phyloP scores from a whole-genome alignment of 1,140 invertebrate species.

The Rhagoletis zephyria region DNA sequence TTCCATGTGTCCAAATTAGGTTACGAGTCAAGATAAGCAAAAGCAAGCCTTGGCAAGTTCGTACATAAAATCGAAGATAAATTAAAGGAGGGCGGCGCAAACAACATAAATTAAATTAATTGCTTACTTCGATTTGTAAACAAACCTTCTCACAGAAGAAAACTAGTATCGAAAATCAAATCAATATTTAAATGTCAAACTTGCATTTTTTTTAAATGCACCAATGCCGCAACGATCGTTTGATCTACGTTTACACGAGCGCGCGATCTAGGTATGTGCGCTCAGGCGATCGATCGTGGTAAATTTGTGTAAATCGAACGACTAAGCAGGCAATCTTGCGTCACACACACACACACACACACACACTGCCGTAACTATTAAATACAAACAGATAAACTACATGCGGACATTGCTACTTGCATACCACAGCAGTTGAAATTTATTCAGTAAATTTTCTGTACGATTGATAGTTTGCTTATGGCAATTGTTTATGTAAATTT shows the following conservation, averaged over 20 bases:
- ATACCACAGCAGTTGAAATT: neutral
- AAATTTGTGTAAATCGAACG: slow-evolving; percentile 6
- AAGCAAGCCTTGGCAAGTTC: no score
- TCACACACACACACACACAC: no score
- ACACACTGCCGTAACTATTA: neutral
- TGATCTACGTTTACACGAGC: slow-evolving; percentile 33
- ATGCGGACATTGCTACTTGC: neutral
- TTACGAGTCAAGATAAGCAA: no score
- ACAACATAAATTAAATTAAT: slow-evolving; percentile 17
- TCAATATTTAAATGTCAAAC: slow-evolving; percentile 47
- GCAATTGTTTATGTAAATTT: slow-evolving; percentile 11
- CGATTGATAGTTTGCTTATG: neutral
- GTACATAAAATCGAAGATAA: neutral
- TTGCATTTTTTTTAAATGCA: slow-evolving; percentile 42
- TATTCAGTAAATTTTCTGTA: slow-evolving; percentile 22
- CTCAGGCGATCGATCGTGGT: neutral
- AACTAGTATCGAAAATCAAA: neutral
- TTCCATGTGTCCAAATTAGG: no score
- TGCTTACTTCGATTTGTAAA: neutral
- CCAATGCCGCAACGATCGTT: slow-evolving; percentile 15
- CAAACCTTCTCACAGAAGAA: neutral
- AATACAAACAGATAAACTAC: neutral
- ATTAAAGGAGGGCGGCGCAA: neutral
- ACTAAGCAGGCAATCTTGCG: neutral
- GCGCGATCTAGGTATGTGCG: neutral